Evolutionary conservation across 2,797 vertebrate genomes (phyloP), one percentile per base, ranked within the genome.

Genomic region (Cetoscarus ocellatus): DNA sequence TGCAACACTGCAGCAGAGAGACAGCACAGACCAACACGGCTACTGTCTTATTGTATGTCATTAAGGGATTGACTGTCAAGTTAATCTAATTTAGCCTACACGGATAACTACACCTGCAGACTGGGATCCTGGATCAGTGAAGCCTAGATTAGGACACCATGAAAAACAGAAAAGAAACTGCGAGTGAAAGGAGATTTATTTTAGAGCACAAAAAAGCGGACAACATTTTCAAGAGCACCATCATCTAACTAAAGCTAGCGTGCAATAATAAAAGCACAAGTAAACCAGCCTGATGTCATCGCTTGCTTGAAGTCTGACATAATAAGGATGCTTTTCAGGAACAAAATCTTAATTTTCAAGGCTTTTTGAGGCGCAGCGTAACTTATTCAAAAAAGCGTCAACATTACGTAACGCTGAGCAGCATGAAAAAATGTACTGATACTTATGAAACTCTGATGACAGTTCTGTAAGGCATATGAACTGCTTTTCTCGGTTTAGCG

Each of bases 381-480:
- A 67, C 43, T 49, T 71, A 61, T 53, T 62, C 39, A n/a, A 42
- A 15, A 50, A 77, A 78, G n/a, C 67, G 54, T 67, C 61, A 83
- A 79, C 51, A 85, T 86, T 86, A 81, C 76, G 56, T 76, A 89
- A 90, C 77, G 68, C 18, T n/a, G 42, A 15, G 27, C 57, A 45
- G 53, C 49, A 60, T 0, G 7, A 43, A 64, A 62, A 79, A 56
- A 18, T 35, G 72, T 42, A 49, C 34, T 5, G 42, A 34, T 17
- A 54, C 44, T 70, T 68, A 3, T 1, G 3, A 6, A 43, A 58
- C n/a, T 58, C 65, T 74, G 34, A 34, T 12, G 9, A 35, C 50
- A 47, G 8, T 3, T 56, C 7, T 10, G 15, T 9, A 8, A 7
- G 1, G 35, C 13, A 1, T 11, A 14, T 7, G 38, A 39, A 17